Evolutionary conservation across 2,113 vertebrate genomes (phyloP), one percentile per base, ranked within the genome.

Genomic region (Xerus inauris): DNA sequence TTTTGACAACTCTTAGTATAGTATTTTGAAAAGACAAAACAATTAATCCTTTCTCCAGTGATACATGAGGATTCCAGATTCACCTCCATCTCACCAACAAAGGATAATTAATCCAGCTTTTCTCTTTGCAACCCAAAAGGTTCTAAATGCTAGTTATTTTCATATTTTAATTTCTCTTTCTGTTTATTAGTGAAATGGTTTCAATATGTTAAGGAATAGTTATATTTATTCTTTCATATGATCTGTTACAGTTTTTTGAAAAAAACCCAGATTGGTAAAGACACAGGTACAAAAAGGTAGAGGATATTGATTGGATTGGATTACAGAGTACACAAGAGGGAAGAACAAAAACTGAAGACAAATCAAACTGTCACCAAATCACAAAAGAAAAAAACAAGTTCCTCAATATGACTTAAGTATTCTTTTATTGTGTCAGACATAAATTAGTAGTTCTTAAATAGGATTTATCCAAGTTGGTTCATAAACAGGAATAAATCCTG

Each of bases 401-500:
- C n/a, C 8, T 79, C 64, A 88, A 24, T 11, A 77, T 84, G 26
- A 87, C 24, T 45, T 62, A 90, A 75, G 32, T 57, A 69, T 49
- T 69, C 42, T 77, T 65, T 65, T 81, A 77, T 95, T 88, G 1
- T 80, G 7, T 83, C n/a, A 87, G 32, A 87, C 87, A n/a, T 81
- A 32, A 59, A 95, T 64, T 75, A 73, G 84, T 20, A 64, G 5
- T 69, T 81, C 20, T 88, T 69, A 79, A 92, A 91, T 64, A 85
- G n/a, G 40, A 88, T 93, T 85, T 72, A 72, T 84, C 65, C 30
- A 73, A 49, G 10, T 73, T 75, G 57, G 14, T 47, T 96, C 30
- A 73, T 76, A 95, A 93, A 64, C 5, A 76, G 3, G 35, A 65
- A 72, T 79, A 97, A 97, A 86, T 94, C 28, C 67, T 32, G 24